phyloP scores from a whole-genome alignment of 2,888 invertebrate genomes.

The Leucozona laternaria region DNA sequence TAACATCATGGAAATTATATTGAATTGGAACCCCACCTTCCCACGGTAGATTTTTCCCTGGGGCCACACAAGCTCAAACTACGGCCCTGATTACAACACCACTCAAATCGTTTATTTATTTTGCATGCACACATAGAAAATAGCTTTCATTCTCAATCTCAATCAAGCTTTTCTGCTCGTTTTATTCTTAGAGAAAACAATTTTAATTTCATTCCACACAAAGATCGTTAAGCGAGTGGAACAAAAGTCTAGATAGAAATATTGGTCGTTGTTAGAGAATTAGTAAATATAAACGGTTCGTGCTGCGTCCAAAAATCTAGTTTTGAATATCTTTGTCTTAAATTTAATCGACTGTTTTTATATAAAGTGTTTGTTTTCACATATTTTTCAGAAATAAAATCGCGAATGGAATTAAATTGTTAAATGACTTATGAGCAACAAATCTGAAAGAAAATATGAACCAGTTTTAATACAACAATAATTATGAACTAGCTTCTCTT shows the following conservation, averaged over 20 bases:
- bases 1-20: not conserved
- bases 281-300: constrained; percentile 40
- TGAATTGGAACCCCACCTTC: not conserved
- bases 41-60: not conserved
- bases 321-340: not conserved
- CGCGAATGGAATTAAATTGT: not conserved
- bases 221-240: constrained; percentile 29
- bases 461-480: not conserved
- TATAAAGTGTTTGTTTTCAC: not conserved
- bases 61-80: no score
- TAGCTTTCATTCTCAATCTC: constrained; percentile 30
- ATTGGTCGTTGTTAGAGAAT: not conserved
- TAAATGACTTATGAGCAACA: not conserved
- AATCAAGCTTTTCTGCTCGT: constrained; percentile 25
- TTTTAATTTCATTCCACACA: constrained; percentile 41
- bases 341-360: not conserved
- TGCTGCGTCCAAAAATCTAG: not conserved
- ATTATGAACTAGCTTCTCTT: not conserved
- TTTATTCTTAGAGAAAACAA: constrained; percentile 12
- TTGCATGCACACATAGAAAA: constrained; percentile 12
- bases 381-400: constrained; percentile 32
- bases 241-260: not conserved
- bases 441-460: constrained; percentile 15
- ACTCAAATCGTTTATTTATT: not conserved
- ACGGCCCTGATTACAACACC: not conserved